Evolutionary conservation across 2,888 invertebrate genomes (phyloP).

Genomic region (Agonum fuliginosum): DNA sequence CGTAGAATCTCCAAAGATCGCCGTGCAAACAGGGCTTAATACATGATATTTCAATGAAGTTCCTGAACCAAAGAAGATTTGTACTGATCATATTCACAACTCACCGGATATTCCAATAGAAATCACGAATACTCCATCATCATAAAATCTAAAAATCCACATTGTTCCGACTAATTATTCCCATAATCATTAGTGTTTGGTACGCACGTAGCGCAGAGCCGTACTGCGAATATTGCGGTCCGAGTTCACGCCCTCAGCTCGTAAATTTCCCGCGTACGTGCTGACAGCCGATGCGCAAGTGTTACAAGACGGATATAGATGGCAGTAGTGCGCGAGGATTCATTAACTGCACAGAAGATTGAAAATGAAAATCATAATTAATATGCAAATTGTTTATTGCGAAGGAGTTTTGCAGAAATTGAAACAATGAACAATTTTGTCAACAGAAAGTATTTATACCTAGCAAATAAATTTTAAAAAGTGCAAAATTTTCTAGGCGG

Average conservation of each 20-base stretch:
- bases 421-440: too few species aligned
- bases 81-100: too few species aligned
- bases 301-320: conserved; percentile 44
- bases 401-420: too few species aligned
- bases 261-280: conserved; percentile 62
- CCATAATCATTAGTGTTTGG: conserved; percentile 34
- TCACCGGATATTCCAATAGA: too few species aligned
- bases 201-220: conserved; percentile 40
- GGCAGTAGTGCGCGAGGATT: conserved; percentile 39
- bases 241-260: conserved; percentile 54
- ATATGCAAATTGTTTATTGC: conserved; percentile 34
- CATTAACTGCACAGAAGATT: not conserved
- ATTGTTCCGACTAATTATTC: conserved; percentile 38
- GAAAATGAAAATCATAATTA: conserved; percentile 28
- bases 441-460: too few species aligned
- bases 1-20: too few species aligned
- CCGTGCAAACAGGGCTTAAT: too few species aligned
- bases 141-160: not conserved
- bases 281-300: conserved; percentile 57
- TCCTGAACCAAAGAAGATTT: too few species aligned
- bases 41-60: too few species aligned
- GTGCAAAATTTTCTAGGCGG: too few species aligned
- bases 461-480: too few species aligned
- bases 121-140: not conserved
- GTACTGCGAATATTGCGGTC: conserved; percentile 36